phyloP scores from a whole-genome alignment of 2,113 vertebrate genomes.

The Carettochelys insculpta region DNA sequence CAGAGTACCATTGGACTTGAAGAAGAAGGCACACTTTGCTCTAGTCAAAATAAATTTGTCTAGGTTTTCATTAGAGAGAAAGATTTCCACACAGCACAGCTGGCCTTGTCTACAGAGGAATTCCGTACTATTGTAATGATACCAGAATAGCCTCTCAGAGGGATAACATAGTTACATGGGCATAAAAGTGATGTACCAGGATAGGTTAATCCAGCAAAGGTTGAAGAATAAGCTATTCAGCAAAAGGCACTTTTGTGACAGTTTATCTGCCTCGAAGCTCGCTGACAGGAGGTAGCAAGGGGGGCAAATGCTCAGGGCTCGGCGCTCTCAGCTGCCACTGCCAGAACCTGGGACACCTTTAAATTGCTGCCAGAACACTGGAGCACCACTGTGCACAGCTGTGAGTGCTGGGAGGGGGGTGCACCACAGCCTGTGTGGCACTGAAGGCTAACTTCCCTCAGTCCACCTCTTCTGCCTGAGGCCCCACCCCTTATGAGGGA shows the following conservation, averaged over 20 bases:
- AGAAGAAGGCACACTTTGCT: neutral
- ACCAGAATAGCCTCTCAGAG: neutral
- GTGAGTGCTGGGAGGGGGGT: too few relatives aligned
- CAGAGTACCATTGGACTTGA: neutral
- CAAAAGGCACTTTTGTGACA: neutral
- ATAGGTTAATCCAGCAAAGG: neutral
- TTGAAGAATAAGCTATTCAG: neutral
- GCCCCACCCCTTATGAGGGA: too few relatives aligned
- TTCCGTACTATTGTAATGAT: neutral
- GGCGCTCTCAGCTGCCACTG: too few relatives aligned
- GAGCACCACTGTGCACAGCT: too few relatives aligned
- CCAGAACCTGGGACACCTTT: too few relatives aligned
- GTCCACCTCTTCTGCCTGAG: too few relatives aligned
- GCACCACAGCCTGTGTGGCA: too few relatives aligned
- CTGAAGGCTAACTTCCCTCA: too few relatives aligned
- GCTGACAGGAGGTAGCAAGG: too few relatives aligned
- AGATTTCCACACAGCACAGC: neutral
- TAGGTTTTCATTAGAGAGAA: neutral
- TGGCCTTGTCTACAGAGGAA: neutral
- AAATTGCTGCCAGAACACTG: too few relatives aligned
- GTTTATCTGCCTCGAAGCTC: neutral
- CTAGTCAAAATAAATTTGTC: neutral
- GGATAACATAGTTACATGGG: neutral
- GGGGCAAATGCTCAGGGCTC: too few relatives aligned
- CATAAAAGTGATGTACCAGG: neutral